Base-by-base conservation (phyloP, 2,797 vertebrate species). In the Rousettus madagascariensis region DNA sequence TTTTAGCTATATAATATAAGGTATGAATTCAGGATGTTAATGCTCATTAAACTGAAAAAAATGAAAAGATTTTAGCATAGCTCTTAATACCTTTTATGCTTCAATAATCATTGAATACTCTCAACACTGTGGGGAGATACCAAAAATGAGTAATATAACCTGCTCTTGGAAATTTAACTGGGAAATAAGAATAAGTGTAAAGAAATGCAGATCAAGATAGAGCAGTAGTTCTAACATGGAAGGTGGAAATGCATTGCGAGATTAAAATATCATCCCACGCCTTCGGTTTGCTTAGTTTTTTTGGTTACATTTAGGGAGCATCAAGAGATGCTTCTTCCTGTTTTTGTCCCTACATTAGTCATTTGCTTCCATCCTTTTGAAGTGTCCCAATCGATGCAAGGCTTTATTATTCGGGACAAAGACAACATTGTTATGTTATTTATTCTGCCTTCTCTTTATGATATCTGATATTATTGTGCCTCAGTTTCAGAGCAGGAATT, bases 21-120 rank as follows among this genome's bases (percentile, higher is more conserved):
- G 12, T 71, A 28, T 46, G 20, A 63, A 90, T 79, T 85, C 41
- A 69, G 33, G 38, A 5, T 75, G 55, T 66, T 61, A 68, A 51
- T 65, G 46, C 13, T 92, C 80, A 86, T 53, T 78, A 92, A 87
- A 68, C 20, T 89, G 10, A 61, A 92, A 93, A 77, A 86, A 77
- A 11, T 3, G 28, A 86, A 65, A 68, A 57, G 4, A 74, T 92
- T 82, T 96, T 24, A 69, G 59, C 74, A 65, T 33, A 38, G 43
- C 65, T 83, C 83, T 94, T 95, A 84, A 49, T 77, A 59, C 19
- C 10, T 59, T 85, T 86, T 79, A 61, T 86, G 26, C 55, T 79
- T 91, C 49, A 43, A 30, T 33, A 92, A 33, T 83, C 66, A 22
- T 38, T 63, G 82, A 84, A 74, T 69, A n/a, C 53, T 65, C 4